Conservation (phyloP, 2,113 vertebrate genomes). For the Syrrhaptes paradoxus region DNA sequence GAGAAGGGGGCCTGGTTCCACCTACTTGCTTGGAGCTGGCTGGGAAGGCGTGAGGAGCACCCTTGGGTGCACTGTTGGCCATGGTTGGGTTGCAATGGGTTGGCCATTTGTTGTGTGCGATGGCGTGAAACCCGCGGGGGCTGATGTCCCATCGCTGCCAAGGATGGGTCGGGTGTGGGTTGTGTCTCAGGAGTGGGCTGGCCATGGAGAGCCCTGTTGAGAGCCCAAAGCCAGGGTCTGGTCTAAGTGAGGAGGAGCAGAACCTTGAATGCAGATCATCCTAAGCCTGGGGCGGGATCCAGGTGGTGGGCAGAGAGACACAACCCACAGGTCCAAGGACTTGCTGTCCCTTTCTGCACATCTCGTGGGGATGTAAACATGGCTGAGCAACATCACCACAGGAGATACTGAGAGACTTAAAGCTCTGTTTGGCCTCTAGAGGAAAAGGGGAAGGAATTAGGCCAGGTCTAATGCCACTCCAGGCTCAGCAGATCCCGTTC, state of each 20-base stretch:
- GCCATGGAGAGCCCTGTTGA: not conserved
- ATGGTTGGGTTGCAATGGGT: too few relatives aligned
- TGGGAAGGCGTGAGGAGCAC: not conserved
- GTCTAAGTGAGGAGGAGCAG: not conserved
- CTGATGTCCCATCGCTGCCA: too few relatives aligned
- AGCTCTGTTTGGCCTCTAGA: not conserved
- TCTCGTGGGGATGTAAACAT: not conserved
- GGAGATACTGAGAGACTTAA: not conserved
- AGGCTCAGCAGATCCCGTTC: not conserved
- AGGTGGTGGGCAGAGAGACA: not conserved
- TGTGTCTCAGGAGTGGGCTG: not conserved
- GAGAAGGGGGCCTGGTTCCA: not conserved
- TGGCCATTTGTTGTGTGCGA: not conserved
- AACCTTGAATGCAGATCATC: not conserved
- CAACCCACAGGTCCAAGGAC: accelerated
- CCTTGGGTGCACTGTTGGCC: not conserved
- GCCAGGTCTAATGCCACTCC: not conserved
- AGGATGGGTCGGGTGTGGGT: not conserved
- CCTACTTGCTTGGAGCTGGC: not conserved
- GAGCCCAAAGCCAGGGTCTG: not conserved
- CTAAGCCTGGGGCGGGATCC: not conserved
- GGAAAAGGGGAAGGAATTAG: not conserved
- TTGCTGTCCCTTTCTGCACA: not conserved
- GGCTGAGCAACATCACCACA: not conserved
- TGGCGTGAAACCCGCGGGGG: not conserved